Evolutionary conservation across 64 coral and sea anemone species (phyloP).

Genomic region (Porites australiensis): DNA sequence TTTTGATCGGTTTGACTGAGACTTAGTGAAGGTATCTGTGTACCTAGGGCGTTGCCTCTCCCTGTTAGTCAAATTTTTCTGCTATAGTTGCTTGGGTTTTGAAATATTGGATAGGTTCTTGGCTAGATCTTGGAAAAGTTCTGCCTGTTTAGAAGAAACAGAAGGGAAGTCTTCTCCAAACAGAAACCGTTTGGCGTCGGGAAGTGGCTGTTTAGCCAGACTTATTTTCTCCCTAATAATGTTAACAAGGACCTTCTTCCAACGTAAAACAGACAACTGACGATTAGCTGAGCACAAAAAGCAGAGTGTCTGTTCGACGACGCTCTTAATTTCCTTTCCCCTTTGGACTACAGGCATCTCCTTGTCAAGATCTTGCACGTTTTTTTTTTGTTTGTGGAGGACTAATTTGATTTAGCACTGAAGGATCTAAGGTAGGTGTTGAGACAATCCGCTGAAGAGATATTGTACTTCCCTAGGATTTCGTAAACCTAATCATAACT

Average conservation of each 20-base stretch:
- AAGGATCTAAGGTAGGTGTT: neutral
- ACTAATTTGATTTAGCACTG: neutral
- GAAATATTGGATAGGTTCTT: no score
- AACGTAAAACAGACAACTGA: neutral
- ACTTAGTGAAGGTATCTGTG: neutral
- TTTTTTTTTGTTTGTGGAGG: neutral
- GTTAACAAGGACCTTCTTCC: neutral
- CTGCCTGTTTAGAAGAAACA: constrained; percentile 35
- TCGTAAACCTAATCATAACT: neutral
- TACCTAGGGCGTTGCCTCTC: neutral
- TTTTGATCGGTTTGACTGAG: neutral
- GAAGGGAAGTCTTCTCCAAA: constrained; percentile 55
- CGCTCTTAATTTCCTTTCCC: neutral
- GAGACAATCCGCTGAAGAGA: neutral
- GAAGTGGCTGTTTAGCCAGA: constrained; percentile 32
- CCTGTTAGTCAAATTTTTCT: neutral
- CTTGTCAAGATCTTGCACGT: neutral
- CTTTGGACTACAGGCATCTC: neutral
- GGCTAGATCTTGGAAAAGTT: constrained; percentile 1
- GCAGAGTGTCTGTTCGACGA: neutral
- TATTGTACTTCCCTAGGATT: neutral
- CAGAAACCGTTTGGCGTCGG: constrained; percentile 36
- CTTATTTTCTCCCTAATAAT: constrained; percentile 35
- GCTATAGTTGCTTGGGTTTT: no score
- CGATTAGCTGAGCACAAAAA: neutral